Percentiles rank a stretch among this genome's conserved stretches.
These are phyloP conservation scores for Rhabdomys pumilio DNA, from an alignment of 2,797 vertebrate genomes.

Conservation along the genomic window DNA sequence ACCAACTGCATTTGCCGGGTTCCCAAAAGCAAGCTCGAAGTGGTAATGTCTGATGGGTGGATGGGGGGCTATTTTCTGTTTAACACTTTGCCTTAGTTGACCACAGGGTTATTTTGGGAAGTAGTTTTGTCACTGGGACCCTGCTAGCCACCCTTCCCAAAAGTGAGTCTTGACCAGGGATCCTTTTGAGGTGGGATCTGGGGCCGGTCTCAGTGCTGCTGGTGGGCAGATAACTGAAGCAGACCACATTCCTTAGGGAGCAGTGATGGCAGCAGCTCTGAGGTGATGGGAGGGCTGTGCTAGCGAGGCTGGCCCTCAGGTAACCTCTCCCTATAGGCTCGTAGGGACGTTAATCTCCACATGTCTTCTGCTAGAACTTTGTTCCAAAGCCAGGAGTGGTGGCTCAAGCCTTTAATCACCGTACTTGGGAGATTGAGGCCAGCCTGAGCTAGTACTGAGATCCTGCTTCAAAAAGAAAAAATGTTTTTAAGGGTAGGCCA, in stretches of 20 bases:
- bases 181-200: background rate
- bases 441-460: background rate
- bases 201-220: background rate
- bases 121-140: background rate
- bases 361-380: constrained; percentile 9
- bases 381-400: background rate
- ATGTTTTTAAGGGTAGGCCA: background rate
- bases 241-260: background rate
- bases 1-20: constrained; percentile 99
- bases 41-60: constrained; percentile 90
- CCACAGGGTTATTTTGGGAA: background rate
- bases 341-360: background rate
- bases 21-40: constrained; percentile 99
- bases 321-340: background rate
- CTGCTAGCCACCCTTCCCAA: background rate
- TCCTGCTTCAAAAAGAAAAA: background rate
- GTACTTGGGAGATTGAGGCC: background rate
- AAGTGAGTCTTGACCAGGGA: background rate
- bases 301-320: background rate
- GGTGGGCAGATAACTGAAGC: background rate
- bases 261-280: background rate
- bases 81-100: background rate
- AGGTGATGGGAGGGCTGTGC: background rate
- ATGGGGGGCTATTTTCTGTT: background rate
- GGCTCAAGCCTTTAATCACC: background rate